Percentiles rank a stretch among this genome's conserved stretches.
Evolutionary conservation across 2,888 invertebrate species (phyloP).

Genomic region (Drosophila rubida): DNA sequence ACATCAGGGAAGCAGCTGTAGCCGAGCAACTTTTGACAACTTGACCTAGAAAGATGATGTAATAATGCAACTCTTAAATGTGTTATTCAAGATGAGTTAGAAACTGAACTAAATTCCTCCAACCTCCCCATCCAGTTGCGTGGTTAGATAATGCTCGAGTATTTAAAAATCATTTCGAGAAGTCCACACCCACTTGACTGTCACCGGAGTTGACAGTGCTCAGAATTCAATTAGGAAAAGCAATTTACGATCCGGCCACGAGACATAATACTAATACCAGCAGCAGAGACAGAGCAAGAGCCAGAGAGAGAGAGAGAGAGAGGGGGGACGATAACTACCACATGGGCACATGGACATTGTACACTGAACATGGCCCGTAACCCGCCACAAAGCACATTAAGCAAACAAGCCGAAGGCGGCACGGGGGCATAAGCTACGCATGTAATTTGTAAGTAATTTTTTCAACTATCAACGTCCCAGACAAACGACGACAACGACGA

Average conservation of each 20-base stretch:
- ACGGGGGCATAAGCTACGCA: conserved; percentile 81
- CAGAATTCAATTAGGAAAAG: conserved; percentile 77
- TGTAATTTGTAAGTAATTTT: conserved; percentile 81
- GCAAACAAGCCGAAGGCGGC: conserved; percentile 74
- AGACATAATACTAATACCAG: conserved; percentile 72
- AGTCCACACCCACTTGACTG: conserved; percentile 59
- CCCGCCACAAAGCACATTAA: conserved; percentile 73
- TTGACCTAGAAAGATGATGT: too few relatives aligned
- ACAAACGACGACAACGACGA: conserved; percentile 56
- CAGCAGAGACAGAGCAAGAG: conserved; percentile 26
- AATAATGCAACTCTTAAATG: too few relatives aligned
- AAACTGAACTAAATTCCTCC: too few relatives aligned
- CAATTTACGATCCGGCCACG: conserved; percentile 76
- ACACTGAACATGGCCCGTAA: conserved; percentile 44
- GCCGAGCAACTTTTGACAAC: too few relatives aligned
- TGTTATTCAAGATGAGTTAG: too few relatives aligned
- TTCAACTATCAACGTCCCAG: conserved; percentile 77
- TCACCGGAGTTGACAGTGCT: conserved; percentile 67
- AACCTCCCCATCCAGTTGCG: too few relatives aligned
- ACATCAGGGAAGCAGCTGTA: not conserved
- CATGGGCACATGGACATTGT: conserved; percentile 24
- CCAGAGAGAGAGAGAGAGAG: not conserved
- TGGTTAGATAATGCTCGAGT: not conserved
- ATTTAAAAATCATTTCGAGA: conserved; percentile 11
- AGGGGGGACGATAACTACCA: conserved; percentile 13